phyloP scores from a whole-genome alignment of 1,140 invertebrate species.

The Macrotrachela quadricornifera region DNA sequence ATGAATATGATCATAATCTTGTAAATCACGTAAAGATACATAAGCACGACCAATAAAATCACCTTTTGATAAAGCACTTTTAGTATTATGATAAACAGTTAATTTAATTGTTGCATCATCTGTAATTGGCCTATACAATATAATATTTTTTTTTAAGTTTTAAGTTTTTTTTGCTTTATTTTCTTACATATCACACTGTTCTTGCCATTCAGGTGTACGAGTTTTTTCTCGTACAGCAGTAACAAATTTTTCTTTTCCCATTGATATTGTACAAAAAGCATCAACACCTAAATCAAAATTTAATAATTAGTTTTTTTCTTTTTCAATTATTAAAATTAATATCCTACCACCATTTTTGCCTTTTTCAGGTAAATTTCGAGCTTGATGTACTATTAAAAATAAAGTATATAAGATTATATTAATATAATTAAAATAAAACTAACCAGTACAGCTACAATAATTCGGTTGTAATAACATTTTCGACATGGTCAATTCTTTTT shows the following conservation, averaged over 20 bases:
- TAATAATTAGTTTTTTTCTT: no score
- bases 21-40: no score
- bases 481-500: no score
- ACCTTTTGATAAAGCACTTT: no score
- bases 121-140: neutral
- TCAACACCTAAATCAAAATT: neutral
- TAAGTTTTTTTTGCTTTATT: neutral
- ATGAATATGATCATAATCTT: no score
- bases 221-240: slow-evolving; percentile 2
- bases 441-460: no score
- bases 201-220: slow-evolving; percentile 1
- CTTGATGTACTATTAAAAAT: neutral
- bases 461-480: no score
- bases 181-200: slow-evolving; percentile 7
- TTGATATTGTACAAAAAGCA: slow-evolving; percentile 7
- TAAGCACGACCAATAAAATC: no score
- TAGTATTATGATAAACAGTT: slow-evolving; percentile 4
- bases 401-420: neutral
- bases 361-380: neutral
- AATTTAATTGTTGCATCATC: slow-evolving; percentile 2
- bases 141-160: neutral
- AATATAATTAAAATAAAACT: no score
- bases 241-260: slow-evolving; percentile 9
- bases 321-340: no score
- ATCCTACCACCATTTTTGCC: neutral